Evolutionary conservation across 2,888 invertebrate species (phyloP).

Genomic region (Lingula anatina): DNA sequence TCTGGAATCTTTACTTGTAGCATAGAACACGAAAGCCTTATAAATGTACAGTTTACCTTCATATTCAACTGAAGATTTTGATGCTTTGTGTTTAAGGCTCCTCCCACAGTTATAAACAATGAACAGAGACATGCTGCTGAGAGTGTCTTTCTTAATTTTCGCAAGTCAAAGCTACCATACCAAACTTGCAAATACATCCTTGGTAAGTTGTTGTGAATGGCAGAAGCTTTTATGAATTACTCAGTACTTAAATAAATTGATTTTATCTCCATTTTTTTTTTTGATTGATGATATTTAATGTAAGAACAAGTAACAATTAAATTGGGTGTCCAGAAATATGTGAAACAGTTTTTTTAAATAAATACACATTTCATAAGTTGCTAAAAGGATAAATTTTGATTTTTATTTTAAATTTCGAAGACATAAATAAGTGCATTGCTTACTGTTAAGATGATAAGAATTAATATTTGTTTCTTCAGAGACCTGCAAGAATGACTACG

Average conservation of each 20-base stretch:
- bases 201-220: slow-evolving; percentile 49
- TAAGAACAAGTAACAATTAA: too few species aligned
- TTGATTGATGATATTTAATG: too few species aligned
- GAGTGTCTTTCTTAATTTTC: slow-evolving; percentile 72
- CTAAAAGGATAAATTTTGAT: too few species aligned
- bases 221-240: not conserved
- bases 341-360: not conserved
- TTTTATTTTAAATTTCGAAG: too few species aligned
- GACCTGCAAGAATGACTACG: slow-evolving; percentile 62
- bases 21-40: too few species aligned
- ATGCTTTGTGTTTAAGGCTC: slow-evolving; percentile 60
- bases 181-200: slow-evolving; percentile 73
- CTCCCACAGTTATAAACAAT: slow-evolving; percentile 69
- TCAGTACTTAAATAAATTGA: too few species aligned
- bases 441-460: too few species aligned
- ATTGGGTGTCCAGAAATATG: not conserved
- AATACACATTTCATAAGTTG: too few species aligned
- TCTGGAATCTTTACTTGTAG: too few species aligned
- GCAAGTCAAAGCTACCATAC: slow-evolving; percentile 77
- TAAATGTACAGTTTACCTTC: too few species aligned
- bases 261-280: too few species aligned
- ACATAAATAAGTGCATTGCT: too few species aligned
- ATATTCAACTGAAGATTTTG: slow-evolving; percentile 2
- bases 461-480: slow-evolving; percentile 32
- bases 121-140: slow-evolving; percentile 81